Evolutionary conservation across 2,888 invertebrate species (phyloP), one percentile per base, ranked within the genome.

Genomic region (Tupiocoris notatus): DNA sequence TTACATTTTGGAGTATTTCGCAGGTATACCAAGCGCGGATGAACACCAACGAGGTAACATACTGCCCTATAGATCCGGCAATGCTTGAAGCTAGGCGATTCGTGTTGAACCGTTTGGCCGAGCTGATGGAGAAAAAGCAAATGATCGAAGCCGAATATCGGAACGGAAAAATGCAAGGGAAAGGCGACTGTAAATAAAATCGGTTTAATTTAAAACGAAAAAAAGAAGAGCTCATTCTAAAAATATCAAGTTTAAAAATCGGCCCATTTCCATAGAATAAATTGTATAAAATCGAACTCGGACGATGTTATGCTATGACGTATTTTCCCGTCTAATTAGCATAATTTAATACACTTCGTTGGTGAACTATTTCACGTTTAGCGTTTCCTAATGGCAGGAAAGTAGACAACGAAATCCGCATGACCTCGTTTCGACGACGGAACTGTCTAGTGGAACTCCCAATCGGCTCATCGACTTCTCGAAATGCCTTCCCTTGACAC

Each of bases 41-140:
- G 61, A 58, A 75, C 65, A 75, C 75, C 17, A 65, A 25, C 16
- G 75, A 75, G 54, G 58, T 61, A 22, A 73, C 73, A 3, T 7
- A 25, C 2, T 54, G 56, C 17, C 63, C 73, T 1, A 74, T 74
- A 1, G 74, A 74, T 12, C n/a, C 56, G 0, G 23, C 64, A 20
- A 75, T 75, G 75, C 23, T 75, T 0, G 75, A 75, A 65, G 75
- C 75, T 16, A 63, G 75, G 1, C 64, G 75, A 17, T 75, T 61
- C 65, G 75, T 75, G 16, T n/a, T 75, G 75, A 75, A 75, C 59
- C 75, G 75, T 6, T 65, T 75, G 16, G 75, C 75, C 2, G 75
- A 75, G 39, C 65, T 75, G 57, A 64, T 75, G 64, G 75, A 75
- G 65, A 75, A 75, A 22, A 75, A 75, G 25, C 65, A 75, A 24